A percentile compares a stretch with the other conserved stretches of the same genome.
Evolutionary conservation across 1,140 invertebrate species (phyloP).

Genomic region (Platyura marginata): DNA sequence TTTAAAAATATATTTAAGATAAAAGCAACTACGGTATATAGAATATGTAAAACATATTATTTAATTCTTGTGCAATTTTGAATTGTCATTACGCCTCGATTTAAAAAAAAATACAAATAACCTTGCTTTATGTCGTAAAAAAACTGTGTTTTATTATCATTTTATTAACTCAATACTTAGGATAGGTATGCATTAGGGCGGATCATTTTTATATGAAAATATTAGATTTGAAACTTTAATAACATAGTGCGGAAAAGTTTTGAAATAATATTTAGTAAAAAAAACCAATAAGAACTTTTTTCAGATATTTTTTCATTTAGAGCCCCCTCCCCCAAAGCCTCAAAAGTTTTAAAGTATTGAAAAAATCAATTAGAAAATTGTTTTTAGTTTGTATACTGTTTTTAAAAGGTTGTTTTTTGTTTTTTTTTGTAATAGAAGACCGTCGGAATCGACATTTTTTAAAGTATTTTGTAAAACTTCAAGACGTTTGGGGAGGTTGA

Average conservation of each 20-base stretch:
- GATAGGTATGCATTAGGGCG: constrained; percentile 3
- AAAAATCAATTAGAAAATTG: background rate
- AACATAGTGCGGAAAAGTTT: no score
- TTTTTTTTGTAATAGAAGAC: no score
- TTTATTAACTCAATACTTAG: constrained; percentile 15
- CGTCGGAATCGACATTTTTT: no score
- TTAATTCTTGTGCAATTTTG: constrained; percentile 15
- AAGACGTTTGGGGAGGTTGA: no score
- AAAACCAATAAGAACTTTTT: no score
- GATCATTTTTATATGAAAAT: background rate
- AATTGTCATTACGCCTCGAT: no score
- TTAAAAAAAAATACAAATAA: no score
- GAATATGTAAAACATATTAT: background rate
- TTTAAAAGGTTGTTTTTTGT: background rate
- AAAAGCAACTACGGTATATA: background rate
- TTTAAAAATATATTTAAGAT: background rate
- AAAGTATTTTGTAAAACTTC: no score
- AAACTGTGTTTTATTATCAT: no score
- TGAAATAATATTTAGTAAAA: no score
- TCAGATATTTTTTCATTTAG: background rate
- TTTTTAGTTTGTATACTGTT: background rate
- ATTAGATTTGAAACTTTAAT: no score
- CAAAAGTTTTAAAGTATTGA: background rate
- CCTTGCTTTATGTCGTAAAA: no score
- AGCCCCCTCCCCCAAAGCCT: background rate